Conservation (phyloP, 1,140 invertebrate species). For the Plectrocnemia conspersa region DNA sequence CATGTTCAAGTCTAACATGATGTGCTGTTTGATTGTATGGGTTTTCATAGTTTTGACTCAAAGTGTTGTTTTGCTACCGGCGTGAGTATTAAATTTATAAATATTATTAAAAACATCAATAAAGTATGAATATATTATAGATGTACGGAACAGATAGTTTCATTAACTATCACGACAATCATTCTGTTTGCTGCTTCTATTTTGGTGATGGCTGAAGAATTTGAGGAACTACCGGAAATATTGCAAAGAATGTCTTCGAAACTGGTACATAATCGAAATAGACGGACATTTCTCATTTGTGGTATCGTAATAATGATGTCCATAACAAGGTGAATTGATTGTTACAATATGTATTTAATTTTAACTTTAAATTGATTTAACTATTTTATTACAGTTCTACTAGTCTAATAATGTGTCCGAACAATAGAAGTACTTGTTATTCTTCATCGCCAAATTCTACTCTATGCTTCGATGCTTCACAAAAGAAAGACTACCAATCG, state of each 20-base stretch:
- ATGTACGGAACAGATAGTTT: conserved; percentile 54
- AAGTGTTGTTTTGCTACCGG: conserved; percentile 69
- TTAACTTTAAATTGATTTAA: neutral
- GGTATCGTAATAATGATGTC: conserved; percentile 75
- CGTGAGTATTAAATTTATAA: conserved; percentile 51
- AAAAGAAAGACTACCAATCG: neutral
- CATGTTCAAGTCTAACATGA: conserved; percentile 92
- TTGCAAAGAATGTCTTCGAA: conserved; percentile 68
- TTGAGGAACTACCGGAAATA: conserved; percentile 58
- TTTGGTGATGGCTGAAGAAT: conserved; percentile 83
- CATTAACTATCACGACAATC: conserved; percentile 60
- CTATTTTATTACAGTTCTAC: conserved; percentile 38
- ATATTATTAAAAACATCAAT: conserved; percentile 1
- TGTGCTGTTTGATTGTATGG: conserved; percentile 88
- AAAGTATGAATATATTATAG: conserved; percentile 39
- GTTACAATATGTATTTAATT: neutral
- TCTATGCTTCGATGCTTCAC: neutral
- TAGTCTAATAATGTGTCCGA: conserved; percentile 46
- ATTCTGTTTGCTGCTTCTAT: conserved; percentile 63
- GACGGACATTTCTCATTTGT: conserved; percentile 74
- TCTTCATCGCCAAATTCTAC: neutral
- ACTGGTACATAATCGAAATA: conserved; percentile 64
- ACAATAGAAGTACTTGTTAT: conserved; percentile 25
- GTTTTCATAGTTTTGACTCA: conserved; percentile 80
- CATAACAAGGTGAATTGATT: conserved; percentile 49